Base-by-base conservation (phyloP, 1,140 invertebrate genomes). In the Agrilus planipennis region DNA sequence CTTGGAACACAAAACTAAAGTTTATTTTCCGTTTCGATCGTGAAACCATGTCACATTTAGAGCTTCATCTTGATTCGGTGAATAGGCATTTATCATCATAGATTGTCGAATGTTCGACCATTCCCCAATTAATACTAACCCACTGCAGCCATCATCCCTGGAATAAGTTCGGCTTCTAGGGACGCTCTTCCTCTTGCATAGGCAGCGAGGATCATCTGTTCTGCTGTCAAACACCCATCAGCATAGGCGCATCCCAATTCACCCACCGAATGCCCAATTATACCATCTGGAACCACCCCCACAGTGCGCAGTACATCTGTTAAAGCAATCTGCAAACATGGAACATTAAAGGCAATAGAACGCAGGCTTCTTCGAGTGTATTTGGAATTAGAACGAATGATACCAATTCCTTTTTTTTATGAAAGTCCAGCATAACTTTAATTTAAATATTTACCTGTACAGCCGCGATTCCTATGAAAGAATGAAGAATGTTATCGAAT, bases 181-280 rank as follows among this genome's bases (percentile, higher is more conserved):
- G 89, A 87, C 16, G 84, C 89, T 31, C 75, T 62, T 3, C 91
- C 92, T 63, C 89, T 69, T 50, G 78, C 89, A 62, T 91, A 93
- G 7, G 88, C 79, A 15, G 81, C 71, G 9, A 89, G 53, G 36
- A 92, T 76, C 63, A 84, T 84, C 65, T 93, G 77, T 56, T 90
- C 82, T 2, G 77, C 72, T 6, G 84, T 87, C 40, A 91, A 70
- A 41, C 79, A 81, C 2, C 83, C 85, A 64, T 92, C 89, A 25
- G 84, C 85, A 68, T 93, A 93, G 12, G 79, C 84, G 64, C 88
- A 92, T 2, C 84, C 87, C n/a, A 89, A 58, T 63, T 89, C 84
- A 16, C 85, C 85, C 1, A 85, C 84, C n/a, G 87, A 90, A 58
- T 92, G 88, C 3, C 76, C 89, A 54, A 93, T 77, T 32, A 92